Percentiles rank a stretch among this genome's conserved stretches.
phyloP scores from a whole-genome alignment of 2,113 vertebrate species.

The Uria aalge region DNA sequence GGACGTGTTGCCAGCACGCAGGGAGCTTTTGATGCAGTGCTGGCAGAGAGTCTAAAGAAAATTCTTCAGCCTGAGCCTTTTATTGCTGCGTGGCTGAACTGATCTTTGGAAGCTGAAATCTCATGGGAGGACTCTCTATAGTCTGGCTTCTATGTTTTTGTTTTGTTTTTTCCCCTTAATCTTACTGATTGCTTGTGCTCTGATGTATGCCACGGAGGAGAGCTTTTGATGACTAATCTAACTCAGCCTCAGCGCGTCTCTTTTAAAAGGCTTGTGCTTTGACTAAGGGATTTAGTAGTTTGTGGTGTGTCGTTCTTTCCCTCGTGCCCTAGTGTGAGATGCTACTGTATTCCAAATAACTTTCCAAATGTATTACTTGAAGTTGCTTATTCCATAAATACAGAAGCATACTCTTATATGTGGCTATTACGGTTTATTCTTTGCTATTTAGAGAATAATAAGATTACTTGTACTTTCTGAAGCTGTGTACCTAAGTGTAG shows the following conservation, averaged over 20 bases:
- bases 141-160: background rate
- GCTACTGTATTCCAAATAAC: background rate
- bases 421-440: background rate
- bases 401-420: background rate
- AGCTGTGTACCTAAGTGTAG: background rate
- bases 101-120: conserved; percentile 20
- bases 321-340: background rate
- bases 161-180: background rate
- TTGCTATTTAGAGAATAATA: background rate
- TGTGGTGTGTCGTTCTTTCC: background rate
- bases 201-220: background rate
- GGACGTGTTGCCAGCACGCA: background rate
- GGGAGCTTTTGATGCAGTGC: background rate
- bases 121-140: background rate
- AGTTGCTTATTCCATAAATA: background rate
- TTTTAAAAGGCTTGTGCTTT: background rate
- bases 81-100: conserved; percentile 38
- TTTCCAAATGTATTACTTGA: background rate
- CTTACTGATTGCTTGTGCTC: background rate
- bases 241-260: background rate
- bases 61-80: conserved; percentile 43
- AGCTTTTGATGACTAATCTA: background rate
- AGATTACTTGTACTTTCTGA: background rate
- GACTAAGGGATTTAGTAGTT: background rate
- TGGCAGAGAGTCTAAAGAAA: conserved; percentile 47